These are phyloP conservation scores for Mallateleia sp. DNA, from an alignment of 2,888 invertebrate species.

Conservation along the genomic window DNA sequence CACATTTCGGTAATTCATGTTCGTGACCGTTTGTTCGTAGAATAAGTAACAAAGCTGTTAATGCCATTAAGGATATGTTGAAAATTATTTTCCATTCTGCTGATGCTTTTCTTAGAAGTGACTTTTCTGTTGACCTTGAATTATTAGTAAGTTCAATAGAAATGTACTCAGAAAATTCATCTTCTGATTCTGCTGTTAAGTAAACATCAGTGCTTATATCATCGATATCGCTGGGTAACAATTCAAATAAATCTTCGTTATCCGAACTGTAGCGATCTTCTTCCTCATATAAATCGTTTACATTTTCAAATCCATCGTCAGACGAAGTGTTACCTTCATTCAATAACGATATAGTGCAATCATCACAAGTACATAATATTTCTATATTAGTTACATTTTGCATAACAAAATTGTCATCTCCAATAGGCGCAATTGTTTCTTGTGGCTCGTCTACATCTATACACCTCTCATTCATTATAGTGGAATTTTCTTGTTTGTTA, in stretches of 20 bases:
- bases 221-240: slow-evolving; percentile 21
- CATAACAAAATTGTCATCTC: slow-evolving; percentile 5
- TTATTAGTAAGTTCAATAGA: not conserved
- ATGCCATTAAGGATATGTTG: slow-evolving; percentile 19
- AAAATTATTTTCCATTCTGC: slow-evolving; percentile 19
- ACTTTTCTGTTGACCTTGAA: not conserved
- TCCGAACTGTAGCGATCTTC: slow-evolving; percentile 23
- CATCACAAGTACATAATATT: slow-evolving; percentile 21
- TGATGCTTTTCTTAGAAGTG: slow-evolving; percentile 3
- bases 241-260: slow-evolving; percentile 15
- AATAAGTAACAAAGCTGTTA: slow-evolving; percentile 29
- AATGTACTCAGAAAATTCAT: not conserved
- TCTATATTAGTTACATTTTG: slow-evolving; percentile 6
- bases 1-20: slow-evolving; percentile 48
- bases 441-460: slow-evolving; percentile 7
- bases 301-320: slow-evolving; percentile 20
- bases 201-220: slow-evolving; percentile 15
- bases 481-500: not conserved
- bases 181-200: slow-evolving; percentile 5
- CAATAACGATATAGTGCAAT: slow-evolving; percentile 5
- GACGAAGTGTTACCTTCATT: slow-evolving; percentile 5
- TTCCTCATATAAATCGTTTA: slow-evolving; percentile 21
- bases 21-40: slow-evolving; percentile 31
- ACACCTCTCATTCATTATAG: not conserved
- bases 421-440: not conserved